Evolutionary conservation across 2,797 vertebrate genomes (phyloP).

Genomic region (Anguilla marmorata): DNA sequence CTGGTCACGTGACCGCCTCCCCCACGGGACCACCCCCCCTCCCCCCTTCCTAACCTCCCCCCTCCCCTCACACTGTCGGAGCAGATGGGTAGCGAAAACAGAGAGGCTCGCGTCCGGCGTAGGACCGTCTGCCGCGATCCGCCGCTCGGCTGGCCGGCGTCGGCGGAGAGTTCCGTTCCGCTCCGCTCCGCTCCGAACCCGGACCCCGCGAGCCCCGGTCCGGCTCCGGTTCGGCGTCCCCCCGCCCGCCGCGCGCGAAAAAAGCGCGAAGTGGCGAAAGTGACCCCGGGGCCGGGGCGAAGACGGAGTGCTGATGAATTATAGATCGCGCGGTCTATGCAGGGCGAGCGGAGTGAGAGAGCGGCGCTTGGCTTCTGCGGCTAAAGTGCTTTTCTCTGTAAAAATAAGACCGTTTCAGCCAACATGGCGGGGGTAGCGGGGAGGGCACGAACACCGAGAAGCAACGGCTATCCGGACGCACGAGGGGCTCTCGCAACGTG

Average conservation of each 20-base stretch:
- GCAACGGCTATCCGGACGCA: neutral
- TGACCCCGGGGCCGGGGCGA: neutral
- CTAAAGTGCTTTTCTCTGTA: neutral
- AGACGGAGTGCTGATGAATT: neutral
- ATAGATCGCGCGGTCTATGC: neutral
- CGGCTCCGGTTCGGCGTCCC: neutral
- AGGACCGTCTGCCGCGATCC: neutral
- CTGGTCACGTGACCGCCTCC: neutral
- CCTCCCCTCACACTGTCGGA: neutral
- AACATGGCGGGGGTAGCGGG: neutral
- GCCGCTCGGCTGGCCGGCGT: too few species aligned
- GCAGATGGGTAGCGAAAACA: neutral
- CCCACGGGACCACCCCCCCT: neutral
- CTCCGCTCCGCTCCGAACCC: neutral
- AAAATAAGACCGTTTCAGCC: neutral
- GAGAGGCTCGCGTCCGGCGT: neutral
- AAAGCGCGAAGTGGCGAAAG: neutral
- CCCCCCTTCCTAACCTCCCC: neutral
- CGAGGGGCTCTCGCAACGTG: neutral
- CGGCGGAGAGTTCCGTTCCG: neutral
- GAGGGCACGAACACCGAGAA: neutral
- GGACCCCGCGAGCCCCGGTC: neutral
- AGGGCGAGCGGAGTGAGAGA: neutral
- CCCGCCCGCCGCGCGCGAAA: neutral
- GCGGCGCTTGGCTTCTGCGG: neutral